These are phyloP conservation scores for Stegophylla sp. DNA, from an alignment of 2,888 invertebrate genomes.

Conservation along the genomic window DNA sequence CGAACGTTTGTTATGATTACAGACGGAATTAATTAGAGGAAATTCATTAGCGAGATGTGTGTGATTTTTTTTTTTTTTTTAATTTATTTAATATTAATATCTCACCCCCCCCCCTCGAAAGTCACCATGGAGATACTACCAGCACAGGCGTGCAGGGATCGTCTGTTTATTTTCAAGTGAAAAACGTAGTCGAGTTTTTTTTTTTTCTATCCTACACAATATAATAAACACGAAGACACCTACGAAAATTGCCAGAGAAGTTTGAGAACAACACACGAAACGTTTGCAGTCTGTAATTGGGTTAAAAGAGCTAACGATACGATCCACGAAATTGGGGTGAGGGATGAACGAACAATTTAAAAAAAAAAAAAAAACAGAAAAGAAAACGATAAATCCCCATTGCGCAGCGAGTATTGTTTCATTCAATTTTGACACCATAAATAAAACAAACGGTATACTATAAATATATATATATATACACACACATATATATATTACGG, in stretches of 20 bases:
- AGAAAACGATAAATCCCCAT: slow-evolving; percentile 19
- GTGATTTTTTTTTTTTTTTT: background rate
- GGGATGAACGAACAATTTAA: slow-evolving; percentile 12
- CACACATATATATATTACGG: background rate
- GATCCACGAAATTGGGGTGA: background rate
- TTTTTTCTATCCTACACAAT: background rate
- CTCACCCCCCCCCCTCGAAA: background rate
- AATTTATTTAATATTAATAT: background rate
- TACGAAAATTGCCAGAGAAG: slow-evolving; percentile 9
- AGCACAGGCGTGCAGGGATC: background rate
- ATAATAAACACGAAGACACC: background rate
- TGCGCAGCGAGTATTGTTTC: slow-evolving; percentile 26
- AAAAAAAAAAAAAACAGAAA: background rate
- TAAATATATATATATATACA: too few species aligned
- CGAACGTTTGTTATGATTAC: too few species aligned
- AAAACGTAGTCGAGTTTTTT: background rate
- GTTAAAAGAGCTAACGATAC: slow-evolving; percentile 11
- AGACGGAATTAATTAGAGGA: background rate
- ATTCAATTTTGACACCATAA: slow-evolving; percentile 20
- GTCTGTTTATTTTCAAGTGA: slow-evolving; percentile 1
- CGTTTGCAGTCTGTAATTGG: slow-evolving; percentile 15
- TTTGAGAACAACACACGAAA: slow-evolving; percentile 8
- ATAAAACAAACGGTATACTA: slow-evolving; percentile 28
- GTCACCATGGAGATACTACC: too few species aligned
- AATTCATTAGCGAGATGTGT: background rate